These are phyloP conservation scores for Lepas anatifera DNA, from an alignment of 2,888 invertebrate genomes.

Conservation along the genomic window DNA sequence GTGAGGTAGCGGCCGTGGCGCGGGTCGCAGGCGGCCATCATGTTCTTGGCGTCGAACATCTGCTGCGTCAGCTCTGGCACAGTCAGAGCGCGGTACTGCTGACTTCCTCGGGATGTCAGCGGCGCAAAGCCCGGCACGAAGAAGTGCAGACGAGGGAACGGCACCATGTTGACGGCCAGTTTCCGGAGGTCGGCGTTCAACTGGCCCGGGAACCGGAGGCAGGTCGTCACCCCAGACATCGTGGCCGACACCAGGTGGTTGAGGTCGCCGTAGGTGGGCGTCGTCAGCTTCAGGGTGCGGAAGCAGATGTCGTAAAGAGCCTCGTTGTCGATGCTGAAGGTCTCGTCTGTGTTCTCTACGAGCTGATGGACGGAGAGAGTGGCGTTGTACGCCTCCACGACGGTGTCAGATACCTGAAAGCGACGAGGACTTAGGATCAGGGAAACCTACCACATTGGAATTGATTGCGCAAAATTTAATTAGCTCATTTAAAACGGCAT, in stretches of 20 bases:
- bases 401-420: constrained; percentile 36
- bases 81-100: constrained; percentile 49
- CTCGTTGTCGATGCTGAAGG: constrained; percentile 43
- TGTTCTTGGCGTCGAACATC: constrained; percentile 52
- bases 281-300: constrained; percentile 41
- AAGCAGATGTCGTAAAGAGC: constrained; percentile 45
- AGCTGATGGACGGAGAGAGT: constrained; percentile 42
- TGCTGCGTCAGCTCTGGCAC: constrained; percentile 56
- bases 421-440: too few species aligned
- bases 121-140: constrained; percentile 96
- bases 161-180: constrained; percentile 92
- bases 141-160: constrained; percentile 90
- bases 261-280: constrained; percentile 41
- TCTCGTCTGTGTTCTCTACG: constrained; percentile 43
- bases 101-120: constrained; percentile 47
- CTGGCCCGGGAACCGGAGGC: constrained; percentile 84
- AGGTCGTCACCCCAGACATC: constrained; percentile 82
- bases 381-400: constrained; percentile 44
- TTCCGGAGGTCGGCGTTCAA: constrained; percentile 85
- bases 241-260: constrained; percentile 45
- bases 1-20: constrained; percentile 45
- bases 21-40: constrained; percentile 50
- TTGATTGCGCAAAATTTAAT: too few species aligned
- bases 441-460: too few species aligned
- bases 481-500: too few species aligned